Evolutionary conservation across 2,797 vertebrate genomes (phyloP), one percentile per base, ranked within the genome.

Genomic region (Chiloscyllium punctatum): DNA sequence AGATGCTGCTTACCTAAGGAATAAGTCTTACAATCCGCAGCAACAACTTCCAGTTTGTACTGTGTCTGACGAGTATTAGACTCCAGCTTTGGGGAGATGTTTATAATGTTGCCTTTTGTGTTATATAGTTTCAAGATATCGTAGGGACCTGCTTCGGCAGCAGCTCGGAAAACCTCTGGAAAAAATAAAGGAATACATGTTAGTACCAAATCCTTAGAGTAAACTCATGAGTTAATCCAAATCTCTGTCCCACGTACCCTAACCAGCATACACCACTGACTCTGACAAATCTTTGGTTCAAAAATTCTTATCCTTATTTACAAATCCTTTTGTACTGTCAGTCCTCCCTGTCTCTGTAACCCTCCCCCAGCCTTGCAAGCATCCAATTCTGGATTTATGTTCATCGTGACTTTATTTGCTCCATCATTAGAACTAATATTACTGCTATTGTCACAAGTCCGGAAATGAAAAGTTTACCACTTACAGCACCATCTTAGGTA

Each of bases 51-150:
- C 96, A 98, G 97, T 96, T 98, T 97, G 97, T 98, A 98, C 96
- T 96, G 96, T 96, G 96, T 96, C 96, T 96, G 96, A 0, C 96
- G 97, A 86, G 72, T 96, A 97, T 98, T 98, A 95, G 97, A 97
- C 95, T 97, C 97, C 96, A 98, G 96, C 84, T 96, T 96, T 0
- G 97, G 97, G 33, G 97, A 98, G 97, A 98, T 98, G 96, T 98
- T 98, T 97, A 97, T 97, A 96, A 98, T 98, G 97, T 97, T 98
- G 92, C 98, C 98, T 96, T 97, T 98, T 95, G 97, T 97, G 96
- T 98, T 98, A 97, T 98, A 98, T 48, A 98, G 97, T 96, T 98
- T 98, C 96, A 98, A 96, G 96, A 98, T 98, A 97, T 98, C 98
- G 16, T 98, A 97, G 77, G 98, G 97, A 87, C 98, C 97, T 0